Percentiles rank a stretch among this genome's conserved stretches.
Evolutionary conservation across 2,888 invertebrate genomes (phyloP).

Genomic region (Amphipyra berbera): DNA sequence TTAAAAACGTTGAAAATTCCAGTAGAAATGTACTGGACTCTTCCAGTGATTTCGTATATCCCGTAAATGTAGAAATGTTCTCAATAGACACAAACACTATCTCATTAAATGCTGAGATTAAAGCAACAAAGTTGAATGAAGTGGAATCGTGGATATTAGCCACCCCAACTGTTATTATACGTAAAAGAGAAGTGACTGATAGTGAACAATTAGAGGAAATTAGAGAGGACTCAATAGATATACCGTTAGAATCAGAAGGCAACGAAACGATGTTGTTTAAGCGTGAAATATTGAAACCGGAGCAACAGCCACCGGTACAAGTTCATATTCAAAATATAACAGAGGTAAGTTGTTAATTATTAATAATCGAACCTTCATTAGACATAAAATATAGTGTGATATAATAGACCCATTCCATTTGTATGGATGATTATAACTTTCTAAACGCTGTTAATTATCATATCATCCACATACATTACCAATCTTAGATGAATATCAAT

Average conservation of each 20-base stretch:
- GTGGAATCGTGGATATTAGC: constrained; percentile 82
- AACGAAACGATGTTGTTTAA: constrained; percentile 82
- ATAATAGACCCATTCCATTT: no score
- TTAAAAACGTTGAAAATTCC: constrained; percentile 33
- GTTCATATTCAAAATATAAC: constrained; percentile 92
- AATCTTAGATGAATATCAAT: no score
- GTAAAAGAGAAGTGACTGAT: constrained; percentile 78
- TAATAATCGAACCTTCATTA: no score
- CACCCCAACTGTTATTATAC: constrained; percentile 76
- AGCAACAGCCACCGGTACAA: constrained; percentile 90
- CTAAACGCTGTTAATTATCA: no score
- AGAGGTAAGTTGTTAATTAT: constrained; percentile 71
- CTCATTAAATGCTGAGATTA: constrained; percentile 65
- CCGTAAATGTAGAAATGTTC: constrained; percentile 64
- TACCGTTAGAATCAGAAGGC: constrained; percentile 80
- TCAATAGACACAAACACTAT: constrained; percentile 66
- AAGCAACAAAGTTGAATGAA: constrained; percentile 73
- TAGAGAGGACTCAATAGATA: constrained; percentile 79
- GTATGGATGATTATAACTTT: no score
- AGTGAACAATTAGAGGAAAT: constrained; percentile 66
- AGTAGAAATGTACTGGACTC: constrained; percentile 37
- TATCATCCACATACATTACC: no score
- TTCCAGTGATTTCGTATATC: constrained; percentile 52
- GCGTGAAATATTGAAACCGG: constrained; percentile 85
- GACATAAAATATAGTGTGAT: no score